Base-by-base conservation (phyloP, 1,140 invertebrate species). In the Semibalanus balanoides region DNA sequence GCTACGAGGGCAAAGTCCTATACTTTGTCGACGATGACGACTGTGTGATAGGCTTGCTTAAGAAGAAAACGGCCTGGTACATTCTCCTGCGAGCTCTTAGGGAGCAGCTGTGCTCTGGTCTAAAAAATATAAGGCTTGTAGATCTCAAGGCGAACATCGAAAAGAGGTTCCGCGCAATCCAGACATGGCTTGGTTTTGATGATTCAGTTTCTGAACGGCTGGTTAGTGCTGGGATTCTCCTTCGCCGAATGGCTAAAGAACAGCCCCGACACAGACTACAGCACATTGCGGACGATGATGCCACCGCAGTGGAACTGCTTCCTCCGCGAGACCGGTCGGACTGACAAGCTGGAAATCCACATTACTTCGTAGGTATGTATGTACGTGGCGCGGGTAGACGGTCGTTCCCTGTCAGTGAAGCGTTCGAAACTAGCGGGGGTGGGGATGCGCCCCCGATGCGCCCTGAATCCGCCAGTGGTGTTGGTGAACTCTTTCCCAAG, bases 1-100 rank as follows among this genome's bases (percentile, higher is more conserved):
- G 51, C 51, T 64, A 81, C 78, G 86, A 86, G 80, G 86, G 86
- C 14, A 83, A 84, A 78, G 86, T 86, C 3, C 77, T 86, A 27
- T 86, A 85, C 80, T 86, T 85, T 79, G 35, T 86, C 17, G 84
- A 86, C 78, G 77, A 78, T 30, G 73, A 81, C 31, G 77, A 80
- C 28, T 79, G 80, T 76, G 83, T 85, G 0, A 84, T 86, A 76
- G 86, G 86, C 27, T 70, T 86, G 11, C 78, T 86, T 30, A 86
- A 86, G 78, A 85, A 85, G 81, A 86, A 86, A 80, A 86, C 85
- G 25, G 80, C 83, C 31, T 86, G 86, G 85, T 86, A 86, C 78
- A 85, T 86, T 70, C 82, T 86, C 35, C 80, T 83, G 73, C 76
- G 85, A 78, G 84, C 85, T 31, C 80, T 86, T 17, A 77, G 85